Evolutionary conservation across 2,113 vertebrate species (phyloP), one percentile per base, ranked within the genome.

Genomic region (Urocitellus parryii): DNA sequence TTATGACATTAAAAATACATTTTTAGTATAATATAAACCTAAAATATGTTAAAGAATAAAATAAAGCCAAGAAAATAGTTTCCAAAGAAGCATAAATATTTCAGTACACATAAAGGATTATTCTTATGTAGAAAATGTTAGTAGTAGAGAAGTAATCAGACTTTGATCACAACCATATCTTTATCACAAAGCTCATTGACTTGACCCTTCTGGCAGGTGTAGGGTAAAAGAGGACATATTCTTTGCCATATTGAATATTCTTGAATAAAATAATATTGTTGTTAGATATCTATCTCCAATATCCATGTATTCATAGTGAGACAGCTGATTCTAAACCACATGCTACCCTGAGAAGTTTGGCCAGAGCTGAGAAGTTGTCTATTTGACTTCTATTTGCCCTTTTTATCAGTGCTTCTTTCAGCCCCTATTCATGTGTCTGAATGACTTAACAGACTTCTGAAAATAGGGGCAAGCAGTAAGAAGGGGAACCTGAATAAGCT

Each of bases 221-320:
- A 88, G 14, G 8, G 14, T 45, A 95, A 80, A 91, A 94, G 45
- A 86, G 72, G n/a, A 37, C 51, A 67, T 67, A 86, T 78, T 87
- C 76, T 81, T 13, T 70, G 48, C 45, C 39, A 39, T 72, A 67
- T 82, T 85, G 85, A 77, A 84, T 73, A 78, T 17, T 82, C 25
- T 89, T 81, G 95, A 95, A 65, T 84, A 95, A 63, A 95, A 61
- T 87, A 8, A 72, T 81, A 34, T 45, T 84, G 8, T 93, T 92
- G 4, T 94, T 94, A 96, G 58, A 91, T 96, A 96, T 80, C 97
- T 98, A 96, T 98, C 97, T 98, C 97, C 97, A 97, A 97, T 98
- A 97, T 92, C 95, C 96, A 96, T 96, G 61, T 97, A 88, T 96
- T 91, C 96, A 17, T 67, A 51, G 77, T 96, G 39, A 95, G 68